phyloP scores from a whole-genome alignment of 2,888 invertebrate genomes.

The Odontothrips loti region DNA sequence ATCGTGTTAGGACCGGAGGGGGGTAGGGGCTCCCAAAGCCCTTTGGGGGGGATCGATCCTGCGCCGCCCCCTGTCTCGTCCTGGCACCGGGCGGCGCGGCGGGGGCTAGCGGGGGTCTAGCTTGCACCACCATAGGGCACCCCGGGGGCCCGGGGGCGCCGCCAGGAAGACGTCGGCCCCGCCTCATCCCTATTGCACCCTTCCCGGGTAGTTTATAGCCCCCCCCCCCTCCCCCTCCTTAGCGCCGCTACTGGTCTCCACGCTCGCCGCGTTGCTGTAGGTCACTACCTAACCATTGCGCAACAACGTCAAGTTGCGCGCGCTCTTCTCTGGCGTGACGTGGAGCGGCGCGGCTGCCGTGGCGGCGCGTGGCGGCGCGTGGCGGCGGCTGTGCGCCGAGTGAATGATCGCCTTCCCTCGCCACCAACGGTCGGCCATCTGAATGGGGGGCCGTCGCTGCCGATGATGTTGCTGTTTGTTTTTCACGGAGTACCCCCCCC shows the following conservation, averaged over 20 bases:
- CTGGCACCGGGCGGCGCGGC: neutral
- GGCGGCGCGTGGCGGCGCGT: neutral
- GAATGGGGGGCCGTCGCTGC: neutral
- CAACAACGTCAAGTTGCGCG: neutral
- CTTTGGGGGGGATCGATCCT: neutral
- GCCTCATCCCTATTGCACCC: neutral
- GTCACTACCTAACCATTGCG: conserved; percentile 3
- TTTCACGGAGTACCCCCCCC: too few relatives aligned
- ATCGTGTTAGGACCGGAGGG: too few relatives aligned
- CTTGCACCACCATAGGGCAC: neutral
- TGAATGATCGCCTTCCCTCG: neutral
- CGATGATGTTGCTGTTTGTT: neutral
- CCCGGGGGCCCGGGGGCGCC: neutral
- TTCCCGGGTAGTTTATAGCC: neutral
- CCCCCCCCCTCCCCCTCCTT: neutral
- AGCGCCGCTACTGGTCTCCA: neutral
- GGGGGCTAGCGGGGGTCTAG: neutral
- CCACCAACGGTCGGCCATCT: neutral
- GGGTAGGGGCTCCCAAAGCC: too few relatives aligned
- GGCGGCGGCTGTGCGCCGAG: neutral
- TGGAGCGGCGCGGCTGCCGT: neutral
- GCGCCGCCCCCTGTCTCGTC: neutral
- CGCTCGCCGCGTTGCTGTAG: neutral
- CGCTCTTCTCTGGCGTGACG: neutral
- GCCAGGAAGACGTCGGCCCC: neutral